Evolutionary conservation across 1,140 invertebrate species (phyloP).

Genomic region (Caenorhabditis briggsae): DNA sequence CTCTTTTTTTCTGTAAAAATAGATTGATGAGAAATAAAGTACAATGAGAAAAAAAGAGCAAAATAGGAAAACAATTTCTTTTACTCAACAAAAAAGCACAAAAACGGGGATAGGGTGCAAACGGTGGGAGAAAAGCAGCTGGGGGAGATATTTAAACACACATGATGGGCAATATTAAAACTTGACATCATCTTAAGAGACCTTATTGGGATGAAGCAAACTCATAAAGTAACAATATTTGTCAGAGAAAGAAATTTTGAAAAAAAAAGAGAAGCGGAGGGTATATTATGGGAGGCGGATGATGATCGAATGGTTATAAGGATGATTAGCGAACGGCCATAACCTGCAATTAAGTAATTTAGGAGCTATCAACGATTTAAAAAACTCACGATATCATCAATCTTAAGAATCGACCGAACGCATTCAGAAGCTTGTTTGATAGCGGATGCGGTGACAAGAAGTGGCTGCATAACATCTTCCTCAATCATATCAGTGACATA

Average conservation of each 20-base stretch:
- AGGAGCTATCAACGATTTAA: background rate
- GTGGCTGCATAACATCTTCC: conserved; percentile 96
- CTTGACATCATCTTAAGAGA: conserved; percentile 51
- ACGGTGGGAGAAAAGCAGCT: conserved; percentile 9
- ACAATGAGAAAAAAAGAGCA: too few species aligned
- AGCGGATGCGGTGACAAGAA: conserved; percentile 93
- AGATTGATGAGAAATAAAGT: background rate
- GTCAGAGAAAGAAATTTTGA: background rate
- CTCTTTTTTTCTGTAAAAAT: background rate
- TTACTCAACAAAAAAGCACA: background rate
- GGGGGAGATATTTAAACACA: conserved; percentile 1
- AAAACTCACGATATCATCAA: conserved; percentile 90
- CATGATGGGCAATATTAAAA: conserved; percentile 41
- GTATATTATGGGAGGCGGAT: conserved; percentile 17
- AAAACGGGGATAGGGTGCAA: conserved; percentile 18
- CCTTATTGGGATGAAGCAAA: conserved; percentile 47
- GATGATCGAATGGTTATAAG: background rate
- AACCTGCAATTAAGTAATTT: conserved; percentile 14
- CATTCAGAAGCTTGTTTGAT: conserved; percentile 95
- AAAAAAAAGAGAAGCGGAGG: background rate
- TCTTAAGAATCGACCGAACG: conserved; percentile 96
- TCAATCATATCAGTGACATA: conserved; percentile 94
- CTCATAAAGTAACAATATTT: conserved; percentile 44
- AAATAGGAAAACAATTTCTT: background rate
- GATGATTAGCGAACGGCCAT: conserved; percentile 62